Percentiles rank a stretch among this genome's conserved stretches.
Conservation (phyloP, 2,888 invertebrate genomes). For the Nebria brevicollis region DNA sequence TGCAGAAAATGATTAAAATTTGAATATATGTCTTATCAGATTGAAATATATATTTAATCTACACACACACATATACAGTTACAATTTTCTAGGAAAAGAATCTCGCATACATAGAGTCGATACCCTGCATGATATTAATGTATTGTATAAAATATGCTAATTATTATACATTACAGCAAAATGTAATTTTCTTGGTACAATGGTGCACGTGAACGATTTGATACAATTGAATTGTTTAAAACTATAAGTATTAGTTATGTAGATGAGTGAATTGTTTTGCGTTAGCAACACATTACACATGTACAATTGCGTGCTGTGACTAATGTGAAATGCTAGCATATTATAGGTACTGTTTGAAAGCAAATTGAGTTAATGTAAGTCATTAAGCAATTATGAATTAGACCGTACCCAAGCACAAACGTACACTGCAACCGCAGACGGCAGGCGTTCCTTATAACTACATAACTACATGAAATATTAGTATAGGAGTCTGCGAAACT, state of each 20-base stretch:
- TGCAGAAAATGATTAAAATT: not conserved
- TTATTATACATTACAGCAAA: too few relatives aligned
- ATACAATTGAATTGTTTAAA: not conserved
- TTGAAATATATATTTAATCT: not conserved
- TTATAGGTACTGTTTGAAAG: constrained; percentile 28
- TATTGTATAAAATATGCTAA: too few relatives aligned
- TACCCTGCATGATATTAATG: too few relatives aligned
- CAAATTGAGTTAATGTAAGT: constrained; percentile 45
- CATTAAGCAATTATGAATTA: constrained; percentile 39
- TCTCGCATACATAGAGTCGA: too few relatives aligned
- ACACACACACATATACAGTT: not conserved
- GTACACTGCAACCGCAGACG: not conserved
- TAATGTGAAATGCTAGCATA: not conserved
- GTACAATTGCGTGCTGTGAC: not conserved
- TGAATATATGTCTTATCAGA: not conserved
- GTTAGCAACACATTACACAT: not conserved
- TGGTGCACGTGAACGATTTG: not conserved
- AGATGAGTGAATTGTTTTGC: not conserved
- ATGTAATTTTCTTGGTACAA: not conserved
- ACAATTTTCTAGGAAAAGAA: too few relatives aligned
- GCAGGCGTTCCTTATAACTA: too few relatives aligned
- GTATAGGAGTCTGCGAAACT: too few relatives aligned
- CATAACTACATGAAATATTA: too few relatives aligned
- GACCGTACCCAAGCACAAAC: not conserved
- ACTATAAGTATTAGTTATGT: not conserved